These are phyloP conservation scores for Chironex yamaguchii DNA, from an alignment of 30 jellyfish, hydroid and myxozoan species.

Conservation along the genomic window DNA sequence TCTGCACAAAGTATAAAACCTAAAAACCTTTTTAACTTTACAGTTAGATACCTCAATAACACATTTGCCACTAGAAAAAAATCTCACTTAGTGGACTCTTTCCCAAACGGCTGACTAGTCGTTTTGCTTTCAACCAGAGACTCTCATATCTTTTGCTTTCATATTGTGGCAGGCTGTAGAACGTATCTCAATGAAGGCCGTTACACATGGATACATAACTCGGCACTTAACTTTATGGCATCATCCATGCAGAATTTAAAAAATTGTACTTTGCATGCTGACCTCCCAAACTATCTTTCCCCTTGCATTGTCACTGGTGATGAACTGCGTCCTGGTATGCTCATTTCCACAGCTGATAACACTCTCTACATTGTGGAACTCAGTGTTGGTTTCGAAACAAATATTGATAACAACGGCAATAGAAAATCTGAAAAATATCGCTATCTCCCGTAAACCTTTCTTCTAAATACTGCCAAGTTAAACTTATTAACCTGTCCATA, in stretches of 20 bases:
- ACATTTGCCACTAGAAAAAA: conserved; percentile 15
- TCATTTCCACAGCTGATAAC: conserved; percentile 10
- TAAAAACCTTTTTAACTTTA: conserved; percentile 1
- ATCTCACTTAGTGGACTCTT: conserved; percentile 5
- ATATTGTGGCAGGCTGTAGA: conserved; percentile 41
- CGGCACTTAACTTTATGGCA: conserved; percentile 28
- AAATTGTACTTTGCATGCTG: conserved; percentile 13
- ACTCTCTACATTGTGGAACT: background rate
- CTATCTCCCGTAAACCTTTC: background rate
- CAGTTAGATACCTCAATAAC: conserved; percentile 22
- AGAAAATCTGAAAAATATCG: background rate
- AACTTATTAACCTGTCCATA: no score
- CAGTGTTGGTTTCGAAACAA: conserved; percentile 1
- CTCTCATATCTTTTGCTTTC: no score
- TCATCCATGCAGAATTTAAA: conserved; percentile 4
- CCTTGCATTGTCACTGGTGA: conserved; percentile 10
- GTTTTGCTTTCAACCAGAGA: conserved; percentile 22
- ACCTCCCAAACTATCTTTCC: conserved; percentile 33
- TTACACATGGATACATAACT: conserved; percentile 31
- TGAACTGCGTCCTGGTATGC: conserved; percentile 21
- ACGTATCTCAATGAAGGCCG: conserved; percentile 42
- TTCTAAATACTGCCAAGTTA: no score
- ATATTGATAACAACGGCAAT: background rate
- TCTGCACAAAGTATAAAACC: conserved; percentile 23
- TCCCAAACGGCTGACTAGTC: conserved; percentile 24